Conservation (phyloP, 2,113 vertebrate genomes). For the Petromus typicus region DNA sequence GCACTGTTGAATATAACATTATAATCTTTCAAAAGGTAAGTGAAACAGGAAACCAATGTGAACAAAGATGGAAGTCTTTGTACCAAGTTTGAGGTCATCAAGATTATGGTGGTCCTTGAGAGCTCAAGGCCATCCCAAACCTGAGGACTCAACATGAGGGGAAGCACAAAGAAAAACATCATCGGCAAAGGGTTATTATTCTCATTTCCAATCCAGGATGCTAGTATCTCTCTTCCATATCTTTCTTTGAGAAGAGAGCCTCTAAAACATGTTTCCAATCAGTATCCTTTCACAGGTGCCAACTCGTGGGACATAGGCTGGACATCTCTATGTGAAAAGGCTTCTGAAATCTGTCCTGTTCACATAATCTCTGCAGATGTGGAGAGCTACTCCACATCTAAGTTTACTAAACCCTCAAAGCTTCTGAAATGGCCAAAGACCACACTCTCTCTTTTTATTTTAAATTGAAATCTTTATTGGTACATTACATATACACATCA, state of each 20-base stretch:
- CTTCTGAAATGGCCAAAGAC: neutral
- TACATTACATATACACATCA: too few species aligned
- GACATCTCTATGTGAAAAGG: neutral
- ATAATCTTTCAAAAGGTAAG: constrained; percentile 20
- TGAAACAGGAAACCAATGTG: neutral
- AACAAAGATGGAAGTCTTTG: neutral
- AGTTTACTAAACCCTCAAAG: neutral
- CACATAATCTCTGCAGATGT: neutral
- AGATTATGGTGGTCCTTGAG: too few species aligned
- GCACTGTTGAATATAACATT: neutral
- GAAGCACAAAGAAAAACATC: neutral
- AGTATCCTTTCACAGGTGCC: neutral
- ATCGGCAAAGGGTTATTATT: neutral
- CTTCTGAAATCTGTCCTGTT: neutral
- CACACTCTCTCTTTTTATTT: too few species aligned
- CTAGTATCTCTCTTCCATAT: neutral
- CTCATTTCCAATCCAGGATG: neutral
- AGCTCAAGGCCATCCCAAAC: accelerated
- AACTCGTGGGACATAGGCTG: neutral
- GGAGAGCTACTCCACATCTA: neutral
- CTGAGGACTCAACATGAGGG: neutral
- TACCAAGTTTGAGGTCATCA: neutral
- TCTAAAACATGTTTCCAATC: neutral
- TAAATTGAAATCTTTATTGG: too few species aligned
- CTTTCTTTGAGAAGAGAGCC: neutral